Conservation (phyloP, 2,797 vertebrate species). For the Helicolenus hilgendorfi region DNA sequence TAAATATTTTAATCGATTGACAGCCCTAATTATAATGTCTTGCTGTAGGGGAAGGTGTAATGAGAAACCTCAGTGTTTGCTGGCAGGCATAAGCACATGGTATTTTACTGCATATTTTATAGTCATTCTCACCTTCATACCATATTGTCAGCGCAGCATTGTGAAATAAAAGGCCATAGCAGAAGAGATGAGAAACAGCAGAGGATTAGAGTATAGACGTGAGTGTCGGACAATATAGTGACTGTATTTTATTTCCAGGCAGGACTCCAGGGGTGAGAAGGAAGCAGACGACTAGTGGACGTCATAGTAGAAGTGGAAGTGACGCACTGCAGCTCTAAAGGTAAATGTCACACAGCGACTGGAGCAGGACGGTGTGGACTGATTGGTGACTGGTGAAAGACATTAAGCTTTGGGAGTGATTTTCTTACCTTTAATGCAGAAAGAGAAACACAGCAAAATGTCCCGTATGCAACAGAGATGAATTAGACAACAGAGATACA, state of each 20-base stretch:
- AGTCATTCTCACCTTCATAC: background rate
- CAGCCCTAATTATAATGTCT: background rate
- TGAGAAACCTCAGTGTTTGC: background rate
- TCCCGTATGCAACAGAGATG: background rate
- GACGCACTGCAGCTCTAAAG: slow-evolving; percentile 17
- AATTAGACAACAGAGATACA: background rate
- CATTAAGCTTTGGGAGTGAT: background rate
- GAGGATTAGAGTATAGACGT: background rate
- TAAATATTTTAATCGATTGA: too few relatives aligned
- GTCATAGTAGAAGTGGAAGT: background rate
- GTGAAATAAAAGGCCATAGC: slow-evolving; percentile 22
- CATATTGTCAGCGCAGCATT: background rate
- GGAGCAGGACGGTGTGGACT: background rate
- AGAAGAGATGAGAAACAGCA: background rate
- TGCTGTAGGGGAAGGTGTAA: background rate
- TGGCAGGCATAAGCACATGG: background rate
- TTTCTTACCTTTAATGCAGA: background rate
- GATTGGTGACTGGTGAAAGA: background rate
- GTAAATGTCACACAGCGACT: slow-evolving; percentile 34
- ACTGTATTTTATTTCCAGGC: slow-evolving; percentile 10
- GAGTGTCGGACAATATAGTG: background rate
- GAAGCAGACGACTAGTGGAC: background rate
- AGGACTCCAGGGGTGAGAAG: background rate
- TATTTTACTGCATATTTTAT: background rate
- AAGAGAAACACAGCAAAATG: background rate